A percentile compares a stretch with the other conserved stretches of the same genome.
Conservation (phyloP, 1,140 invertebrate species). For the Leguminivora glycinivorella region DNA sequence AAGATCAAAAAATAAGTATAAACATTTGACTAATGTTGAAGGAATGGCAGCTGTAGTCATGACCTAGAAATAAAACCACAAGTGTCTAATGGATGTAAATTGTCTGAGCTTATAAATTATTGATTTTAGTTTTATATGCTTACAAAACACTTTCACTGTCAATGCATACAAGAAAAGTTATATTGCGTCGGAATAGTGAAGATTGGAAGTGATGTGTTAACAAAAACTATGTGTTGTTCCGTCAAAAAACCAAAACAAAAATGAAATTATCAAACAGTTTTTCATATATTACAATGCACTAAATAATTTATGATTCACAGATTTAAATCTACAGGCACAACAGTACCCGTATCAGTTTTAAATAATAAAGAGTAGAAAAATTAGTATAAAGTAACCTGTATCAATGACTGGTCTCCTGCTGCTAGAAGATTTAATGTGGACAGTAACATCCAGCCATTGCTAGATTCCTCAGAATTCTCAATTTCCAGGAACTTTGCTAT, state of each 20-base stretch:
- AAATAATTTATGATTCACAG: too few relatives aligned
- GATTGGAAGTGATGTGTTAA: too few relatives aligned
- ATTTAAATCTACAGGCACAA: neutral
- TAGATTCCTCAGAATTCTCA: conserved; percentile 93
- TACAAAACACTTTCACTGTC: neutral
- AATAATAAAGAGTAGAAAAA: neutral
- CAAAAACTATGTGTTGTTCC: too few relatives aligned
- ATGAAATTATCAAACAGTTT: too few relatives aligned
- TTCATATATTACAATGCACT: too few relatives aligned
- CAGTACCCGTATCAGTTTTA: neutral
- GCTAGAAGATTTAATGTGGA: conserved; percentile 94
- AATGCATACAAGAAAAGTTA: neutral
- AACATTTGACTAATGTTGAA: conserved; percentile 98
- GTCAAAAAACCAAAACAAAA: too few relatives aligned
- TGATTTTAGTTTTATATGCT: neutral
- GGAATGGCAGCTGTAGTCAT: conserved; percentile 97
- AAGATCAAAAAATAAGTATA: conserved; percentile 99
- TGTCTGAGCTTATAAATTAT: neutral
- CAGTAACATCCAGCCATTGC: conserved; percentile 97
- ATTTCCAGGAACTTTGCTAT: conserved; percentile 98
- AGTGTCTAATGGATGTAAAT: neutral
- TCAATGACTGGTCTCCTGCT: conserved; percentile 85
- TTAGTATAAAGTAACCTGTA: conserved; percentile 53
- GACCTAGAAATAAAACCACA: conserved; percentile 81
- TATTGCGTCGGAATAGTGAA: too few relatives aligned